A percentile compares a stretch with the other conserved stretches of the same genome.
Evolutionary conservation across 92 coral and sea anemone species (phyloP).

Genomic region (Micromussa lordhowensis): DNA sequence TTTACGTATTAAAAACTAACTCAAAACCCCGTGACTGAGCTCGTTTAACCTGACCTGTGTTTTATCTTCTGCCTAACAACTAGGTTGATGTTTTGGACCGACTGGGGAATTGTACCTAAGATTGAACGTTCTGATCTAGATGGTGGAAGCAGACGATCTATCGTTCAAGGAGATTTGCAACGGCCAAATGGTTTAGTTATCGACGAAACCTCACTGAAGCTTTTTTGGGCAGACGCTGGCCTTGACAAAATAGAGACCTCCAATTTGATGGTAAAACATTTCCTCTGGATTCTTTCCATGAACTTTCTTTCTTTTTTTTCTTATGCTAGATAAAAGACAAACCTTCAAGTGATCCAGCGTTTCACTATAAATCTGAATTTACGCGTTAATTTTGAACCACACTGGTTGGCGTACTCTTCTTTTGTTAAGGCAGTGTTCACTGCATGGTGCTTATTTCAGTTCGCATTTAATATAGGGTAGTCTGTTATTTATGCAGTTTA

Average conservation of each 20-base stretch:
- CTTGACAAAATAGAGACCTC: slow-evolving; percentile 84
- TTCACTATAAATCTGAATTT: not conserved
- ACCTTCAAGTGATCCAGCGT: not conserved
- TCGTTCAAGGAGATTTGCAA: slow-evolving; percentile 64
- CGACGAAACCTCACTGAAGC: slow-evolving; percentile 56
- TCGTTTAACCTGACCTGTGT: not conserved
- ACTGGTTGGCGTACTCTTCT: too few species aligned
- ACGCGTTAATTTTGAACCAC: not conserved
- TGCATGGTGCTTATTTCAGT: too few species aligned
- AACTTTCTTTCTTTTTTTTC: not conserved
- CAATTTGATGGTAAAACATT: slow-evolving; percentile 60
- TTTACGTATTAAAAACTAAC: too few species aligned
- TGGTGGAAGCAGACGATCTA: slow-evolving; percentile 55
- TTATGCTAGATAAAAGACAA: not conserved
- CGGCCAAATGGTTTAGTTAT: slow-evolving; percentile 96
- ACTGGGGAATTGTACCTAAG: slow-evolving; percentile 87
- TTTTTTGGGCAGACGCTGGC: slow-evolving; percentile 95
- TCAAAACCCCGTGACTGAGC: too few species aligned
- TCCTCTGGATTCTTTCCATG: not conserved
- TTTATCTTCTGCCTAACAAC: not conserved
- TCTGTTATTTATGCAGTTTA: too few species aligned
- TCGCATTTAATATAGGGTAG: too few species aligned
- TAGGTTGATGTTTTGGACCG: slow-evolving; percentile 92
- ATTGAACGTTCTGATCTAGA: slow-evolving; percentile 79
- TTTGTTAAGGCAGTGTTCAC: too few species aligned